phyloP scores from a whole-genome alignment of 2,797 vertebrate species.

The Chromis chromis region DNA sequence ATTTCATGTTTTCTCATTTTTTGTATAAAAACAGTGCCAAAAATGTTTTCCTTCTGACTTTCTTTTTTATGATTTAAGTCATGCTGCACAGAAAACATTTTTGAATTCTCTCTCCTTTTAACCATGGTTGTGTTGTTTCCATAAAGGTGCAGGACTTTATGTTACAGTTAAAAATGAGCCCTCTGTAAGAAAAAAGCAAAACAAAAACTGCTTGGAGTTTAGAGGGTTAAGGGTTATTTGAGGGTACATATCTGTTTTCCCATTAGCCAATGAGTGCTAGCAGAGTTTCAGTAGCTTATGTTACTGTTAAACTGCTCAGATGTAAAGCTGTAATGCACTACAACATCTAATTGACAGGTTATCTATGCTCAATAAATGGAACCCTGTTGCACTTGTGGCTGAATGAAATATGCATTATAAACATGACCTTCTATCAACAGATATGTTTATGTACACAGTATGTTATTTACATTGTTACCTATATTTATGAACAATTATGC shows the following conservation, averaged over 20 bases:
- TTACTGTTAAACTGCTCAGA: neutral
- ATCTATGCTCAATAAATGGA: neutral
- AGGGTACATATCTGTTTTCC: neutral
- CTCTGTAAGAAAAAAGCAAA: no score
- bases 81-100: no score
- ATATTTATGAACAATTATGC: neutral
- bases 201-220: no score
- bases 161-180: no score
- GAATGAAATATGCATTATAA: slow-evolving; percentile 7
- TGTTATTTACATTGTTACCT: slow-evolving; percentile 4
- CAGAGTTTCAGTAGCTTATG: neutral
- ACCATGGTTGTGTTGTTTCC: no score
- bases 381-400: neutral
- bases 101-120: no score
- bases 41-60: no score
- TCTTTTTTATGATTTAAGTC: no score
- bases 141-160: no score
- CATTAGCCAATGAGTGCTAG: neutral
- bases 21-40: no score
- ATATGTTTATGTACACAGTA: neutral
- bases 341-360: slow-evolving; percentile 1
- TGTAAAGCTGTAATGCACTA: no score
- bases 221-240: neutral
- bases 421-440: neutral
- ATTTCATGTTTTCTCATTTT: no score